Evolutionary conservation across 2,113 vertebrate genomes (phyloP).

Genomic region (Cyanoderma ruficeps): DNA sequence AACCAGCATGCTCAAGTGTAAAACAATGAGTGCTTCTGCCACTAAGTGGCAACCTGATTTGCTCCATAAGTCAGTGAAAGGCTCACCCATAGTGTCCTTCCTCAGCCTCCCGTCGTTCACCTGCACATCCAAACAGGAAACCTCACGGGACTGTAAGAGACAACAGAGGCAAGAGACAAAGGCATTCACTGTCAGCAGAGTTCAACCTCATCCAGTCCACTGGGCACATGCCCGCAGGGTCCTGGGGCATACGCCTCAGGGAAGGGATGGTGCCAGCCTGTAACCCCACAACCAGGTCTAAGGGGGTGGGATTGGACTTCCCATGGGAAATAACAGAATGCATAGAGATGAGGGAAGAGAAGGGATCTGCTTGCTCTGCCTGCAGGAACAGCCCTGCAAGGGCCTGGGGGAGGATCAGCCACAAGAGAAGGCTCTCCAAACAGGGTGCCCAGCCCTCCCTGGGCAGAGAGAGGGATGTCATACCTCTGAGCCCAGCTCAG

Average conservation of each 20-base stretch:
- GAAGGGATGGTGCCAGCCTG: background rate
- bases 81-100: constrained; percentile 38
- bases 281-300: rapidly evolving
- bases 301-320: background rate
- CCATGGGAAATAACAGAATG: background rate
- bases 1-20: background rate
- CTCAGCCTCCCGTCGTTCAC: constrained; percentile 32
- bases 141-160: constrained; percentile 72
- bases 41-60: background rate
- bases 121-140: constrained; percentile 73
- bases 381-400: rapidly evolving
- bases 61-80: rapidly evolving
- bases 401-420: rapidly evolving
- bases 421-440: background rate
- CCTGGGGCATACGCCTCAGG: rapidly evolving
- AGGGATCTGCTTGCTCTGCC: rapidly evolving
- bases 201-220: rapidly evolving
- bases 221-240: rapidly evolving
- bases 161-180: background rate
- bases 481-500: background rate
- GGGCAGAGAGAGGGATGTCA: rapidly evolving
- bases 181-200: rapidly evolving
- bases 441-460: background rate
- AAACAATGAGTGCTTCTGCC: background rate
- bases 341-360: background rate